A percentile compares a stretch with the other conserved stretches of the same genome.
phyloP scores from a whole-genome alignment of 2,888 invertebrate species.

The Cybosia mesomella region DNA sequence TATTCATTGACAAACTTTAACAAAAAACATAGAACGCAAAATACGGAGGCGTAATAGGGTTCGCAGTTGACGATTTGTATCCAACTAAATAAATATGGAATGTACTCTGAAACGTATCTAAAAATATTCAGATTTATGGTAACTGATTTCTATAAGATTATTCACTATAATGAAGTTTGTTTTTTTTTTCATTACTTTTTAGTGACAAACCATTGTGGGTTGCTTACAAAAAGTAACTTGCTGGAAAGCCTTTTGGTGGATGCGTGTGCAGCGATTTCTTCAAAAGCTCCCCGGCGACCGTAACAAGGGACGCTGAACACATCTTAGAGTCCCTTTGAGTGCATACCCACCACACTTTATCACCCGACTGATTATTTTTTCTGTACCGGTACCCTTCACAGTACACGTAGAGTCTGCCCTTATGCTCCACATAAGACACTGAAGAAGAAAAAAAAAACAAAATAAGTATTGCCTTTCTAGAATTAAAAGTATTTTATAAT shows the following conservation, averaged over 20 bases:
- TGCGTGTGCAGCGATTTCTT: constrained; percentile 28
- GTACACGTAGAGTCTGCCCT: constrained; percentile 26
- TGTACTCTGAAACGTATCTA: background rate
- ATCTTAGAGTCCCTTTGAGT: constrained; percentile 22
- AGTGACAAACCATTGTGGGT: background rate
- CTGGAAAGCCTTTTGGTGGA: background rate
- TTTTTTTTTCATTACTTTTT: background rate
- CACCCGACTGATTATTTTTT: constrained; percentile 27
- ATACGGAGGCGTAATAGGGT: background rate
- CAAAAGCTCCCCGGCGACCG: constrained; percentile 17
- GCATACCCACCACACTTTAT: constrained; percentile 48
- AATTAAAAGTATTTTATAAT: no score
- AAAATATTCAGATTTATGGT: no score
- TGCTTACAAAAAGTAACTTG: background rate
- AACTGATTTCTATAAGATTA: no score
- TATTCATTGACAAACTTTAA: background rate
- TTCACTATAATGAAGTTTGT: no score
- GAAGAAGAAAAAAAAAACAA: constrained; percentile 11
- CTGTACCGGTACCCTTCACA: constrained; percentile 40
- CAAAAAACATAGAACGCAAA: background rate
- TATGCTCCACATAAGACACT: constrained; percentile 18
- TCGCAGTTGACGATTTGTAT: no score
- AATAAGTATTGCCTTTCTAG: background rate
- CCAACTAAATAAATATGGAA: background rate
- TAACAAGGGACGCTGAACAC: constrained; percentile 37